Conservation (phyloP, 2,113 vertebrate species). For the Hiodon tergisus region DNA sequence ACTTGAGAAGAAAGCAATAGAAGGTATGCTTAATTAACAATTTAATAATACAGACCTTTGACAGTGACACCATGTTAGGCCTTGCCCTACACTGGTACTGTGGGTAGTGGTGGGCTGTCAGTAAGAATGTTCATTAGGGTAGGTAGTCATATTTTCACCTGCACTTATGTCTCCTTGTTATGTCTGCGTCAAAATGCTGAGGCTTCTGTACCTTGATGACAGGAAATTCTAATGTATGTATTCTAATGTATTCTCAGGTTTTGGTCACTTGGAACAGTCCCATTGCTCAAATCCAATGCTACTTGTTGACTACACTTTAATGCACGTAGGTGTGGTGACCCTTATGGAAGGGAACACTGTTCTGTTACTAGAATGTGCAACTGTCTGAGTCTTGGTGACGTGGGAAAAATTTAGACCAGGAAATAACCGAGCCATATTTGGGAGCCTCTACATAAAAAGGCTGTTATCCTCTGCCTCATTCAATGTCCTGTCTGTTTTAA, state of each 20-base stretch:
- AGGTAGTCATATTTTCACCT: neutral
- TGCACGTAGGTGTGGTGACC: too few species aligned
- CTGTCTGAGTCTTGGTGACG: neutral
- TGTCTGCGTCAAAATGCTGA: neutral
- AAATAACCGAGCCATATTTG: neutral
- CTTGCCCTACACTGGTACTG: neutral
- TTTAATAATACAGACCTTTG: slow-evolving; percentile 4
- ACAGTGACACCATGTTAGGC: neutral
- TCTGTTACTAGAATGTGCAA: too few species aligned
- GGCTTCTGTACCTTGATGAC: neutral
- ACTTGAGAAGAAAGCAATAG: neutral
- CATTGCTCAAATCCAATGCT: too few species aligned
- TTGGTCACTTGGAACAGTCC: too few species aligned
- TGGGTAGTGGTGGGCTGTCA: neutral
- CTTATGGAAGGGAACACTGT: too few species aligned
- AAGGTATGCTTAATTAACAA: neutral
- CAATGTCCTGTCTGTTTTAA: slow-evolving; percentile 35
- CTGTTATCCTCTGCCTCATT: slow-evolving; percentile 19
- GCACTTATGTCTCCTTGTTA: neutral
- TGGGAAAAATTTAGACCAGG: neutral
- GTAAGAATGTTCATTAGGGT: neutral
- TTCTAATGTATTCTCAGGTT: neutral
- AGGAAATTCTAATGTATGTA: neutral
- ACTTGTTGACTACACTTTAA: too few species aligned
- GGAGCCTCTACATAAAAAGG: slow-evolving; percentile 4